Conservation (phyloP, 2,113 vertebrate genomes). For the Aspidoscelis tigris region DNA sequence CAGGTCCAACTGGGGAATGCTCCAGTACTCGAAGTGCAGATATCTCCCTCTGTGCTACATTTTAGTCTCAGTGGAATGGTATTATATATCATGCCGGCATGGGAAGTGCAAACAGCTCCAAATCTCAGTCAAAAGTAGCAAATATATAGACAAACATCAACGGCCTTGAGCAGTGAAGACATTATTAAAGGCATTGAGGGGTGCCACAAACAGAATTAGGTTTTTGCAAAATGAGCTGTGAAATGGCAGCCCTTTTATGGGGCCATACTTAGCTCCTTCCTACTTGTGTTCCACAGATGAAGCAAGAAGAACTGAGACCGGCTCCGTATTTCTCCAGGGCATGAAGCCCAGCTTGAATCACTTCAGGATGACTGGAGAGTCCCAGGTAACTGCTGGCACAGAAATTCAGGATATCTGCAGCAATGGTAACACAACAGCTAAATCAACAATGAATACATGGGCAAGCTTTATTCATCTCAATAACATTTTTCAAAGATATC, state of each 20-base stretch:
- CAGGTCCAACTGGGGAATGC: too few relatives aligned
- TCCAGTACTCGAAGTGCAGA: too few relatives aligned
- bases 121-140: too few relatives aligned
- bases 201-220: background rate
- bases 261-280: too few relatives aligned
- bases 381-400: conserved; percentile 98
- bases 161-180: too few relatives aligned
- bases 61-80: too few relatives aligned
- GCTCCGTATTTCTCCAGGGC: conserved; percentile 89
- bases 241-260: background rate
- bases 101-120: too few relatives aligned
- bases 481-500: too few relatives aligned
- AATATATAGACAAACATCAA: too few relatives aligned
- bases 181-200: too few relatives aligned
- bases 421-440: background rate
- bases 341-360: conserved; percentile 86
- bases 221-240: background rate
- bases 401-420: conserved; percentile 91
- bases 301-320: conserved; percentile 92
- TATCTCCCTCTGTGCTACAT: too few relatives aligned
- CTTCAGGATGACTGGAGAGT: conserved; percentile 92
- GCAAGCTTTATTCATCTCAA: background rate
- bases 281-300: conserved; percentile 98
- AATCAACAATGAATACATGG: background rate
- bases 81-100: too few relatives aligned